Percentiles rank a stretch among this genome's conserved stretches.
These are phyloP conservation scores for Buphagus erythrorhynchus DNA, from an alignment of 2,797 vertebrate species.

Conservation along the genomic window DNA sequence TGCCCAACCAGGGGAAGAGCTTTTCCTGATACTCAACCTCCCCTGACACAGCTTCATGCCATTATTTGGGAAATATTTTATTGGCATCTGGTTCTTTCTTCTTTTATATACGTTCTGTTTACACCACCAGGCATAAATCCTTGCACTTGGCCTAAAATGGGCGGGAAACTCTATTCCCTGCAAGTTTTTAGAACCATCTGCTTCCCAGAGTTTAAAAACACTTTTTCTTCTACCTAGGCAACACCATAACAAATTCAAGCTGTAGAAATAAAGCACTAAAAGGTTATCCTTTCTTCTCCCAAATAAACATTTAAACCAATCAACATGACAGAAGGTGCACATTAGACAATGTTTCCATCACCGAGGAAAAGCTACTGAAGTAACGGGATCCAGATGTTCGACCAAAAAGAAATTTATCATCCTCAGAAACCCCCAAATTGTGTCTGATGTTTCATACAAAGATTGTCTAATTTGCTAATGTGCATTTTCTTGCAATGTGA, in stretches of 20 bases:
- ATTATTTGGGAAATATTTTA: not conserved
- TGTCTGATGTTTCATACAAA: constrained; percentile 38
- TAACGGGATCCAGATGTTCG: constrained; percentile 73
- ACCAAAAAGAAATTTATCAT: constrained; percentile 43
- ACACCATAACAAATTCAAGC: not conserved
- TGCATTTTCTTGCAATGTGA: constrained; percentile 22
- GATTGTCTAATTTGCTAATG: constrained; percentile 50
- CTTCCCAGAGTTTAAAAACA: not conserved
- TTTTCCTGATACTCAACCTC: accelerated
- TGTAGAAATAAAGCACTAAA: not conserved
- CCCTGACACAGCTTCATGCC: accelerated
- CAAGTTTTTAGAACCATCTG: constrained; percentile 18
- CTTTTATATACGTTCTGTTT: not conserved
- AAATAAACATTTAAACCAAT: constrained; percentile 56
- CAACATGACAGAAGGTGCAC: constrained; percentile 63
- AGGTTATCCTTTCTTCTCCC: constrained; percentile 20
- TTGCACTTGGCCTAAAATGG: not conserved
- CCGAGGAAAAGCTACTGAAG: constrained; percentile 58
- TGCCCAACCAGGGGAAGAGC: not conserved
- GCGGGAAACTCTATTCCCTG: not conserved
- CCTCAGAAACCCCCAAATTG: constrained; percentile 54
- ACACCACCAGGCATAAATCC: not conserved
- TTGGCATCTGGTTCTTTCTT: not conserved
- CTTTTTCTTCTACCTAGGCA: not conserved
- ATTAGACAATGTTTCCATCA: constrained; percentile 52